These are phyloP conservation scores for Thermophis baileyi DNA, from an alignment of 2,113 vertebrate genomes.

Conservation along the genomic window DNA sequence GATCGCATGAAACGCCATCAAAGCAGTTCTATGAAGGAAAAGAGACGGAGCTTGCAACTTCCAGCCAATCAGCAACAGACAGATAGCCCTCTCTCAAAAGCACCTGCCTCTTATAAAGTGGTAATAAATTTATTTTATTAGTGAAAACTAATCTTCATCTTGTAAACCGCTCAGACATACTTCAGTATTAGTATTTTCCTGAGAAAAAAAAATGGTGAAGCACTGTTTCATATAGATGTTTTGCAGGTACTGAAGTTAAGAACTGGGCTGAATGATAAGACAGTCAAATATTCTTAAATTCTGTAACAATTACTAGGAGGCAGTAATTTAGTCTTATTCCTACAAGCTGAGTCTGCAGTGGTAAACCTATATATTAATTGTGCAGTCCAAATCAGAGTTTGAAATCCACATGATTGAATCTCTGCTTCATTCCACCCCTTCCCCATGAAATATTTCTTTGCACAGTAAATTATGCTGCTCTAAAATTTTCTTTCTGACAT, in stretches of 20 bases:
- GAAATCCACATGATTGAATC: not conserved
- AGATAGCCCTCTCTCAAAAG: conserved; percentile 43
- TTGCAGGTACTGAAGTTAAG: not conserved
- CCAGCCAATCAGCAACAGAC: conserved; percentile 71
- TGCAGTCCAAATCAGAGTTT: not conserved
- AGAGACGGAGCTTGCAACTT: conserved; percentile 88
- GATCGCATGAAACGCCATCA: conserved; percentile 90
- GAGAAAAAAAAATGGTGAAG: not conserved
- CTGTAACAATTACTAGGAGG: not conserved
- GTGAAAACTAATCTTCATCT: rapidly evolving
- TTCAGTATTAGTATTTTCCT: not conserved
- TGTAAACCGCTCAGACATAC: not conserved
- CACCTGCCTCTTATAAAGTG: conserved; percentile 83
- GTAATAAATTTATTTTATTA: conserved; percentile 53
- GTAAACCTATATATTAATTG: not conserved
- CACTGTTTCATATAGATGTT: not conserved
- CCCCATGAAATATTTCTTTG: not conserved
- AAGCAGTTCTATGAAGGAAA: conserved; percentile 87
- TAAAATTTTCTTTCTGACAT: not conserved
- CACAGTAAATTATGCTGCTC: not conserved
- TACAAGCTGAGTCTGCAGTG: not conserved
- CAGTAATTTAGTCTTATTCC: not conserved
- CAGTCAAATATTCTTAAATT: not conserved
- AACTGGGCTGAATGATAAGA: not conserved
- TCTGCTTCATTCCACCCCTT: not conserved